Evolutionary conservation across 1,140 invertebrate genomes (phyloP), one percentile per base, ranked within the genome.

Genomic region (Paralvinella palmiformis): DNA sequence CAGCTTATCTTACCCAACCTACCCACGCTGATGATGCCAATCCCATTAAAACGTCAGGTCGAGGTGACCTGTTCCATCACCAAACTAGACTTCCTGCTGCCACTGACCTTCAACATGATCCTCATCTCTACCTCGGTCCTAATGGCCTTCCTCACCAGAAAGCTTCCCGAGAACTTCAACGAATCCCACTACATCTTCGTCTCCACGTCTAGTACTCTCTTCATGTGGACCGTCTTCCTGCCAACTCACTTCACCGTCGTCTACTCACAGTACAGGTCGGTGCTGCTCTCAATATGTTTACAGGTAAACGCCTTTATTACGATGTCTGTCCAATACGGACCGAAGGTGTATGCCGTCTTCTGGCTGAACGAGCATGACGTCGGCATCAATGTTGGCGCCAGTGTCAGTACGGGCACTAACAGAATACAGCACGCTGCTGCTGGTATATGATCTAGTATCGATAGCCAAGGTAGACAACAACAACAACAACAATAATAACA

Each of bases 101-200:
- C 48, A 5, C 48, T 52, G 7, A 20, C 48, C 48, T 52, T 20
- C 48, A 52, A 52, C 48, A 20, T 20, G 5, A 20, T 20, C 48
- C n/a, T 52, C 7, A 6, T 52, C 5, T 20, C 27, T 20, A 5
- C 5, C 7, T 10, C 5, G n/a, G 48, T 24, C 48, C n/a, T n/a
- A 52, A 52, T 52, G 5, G 92, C 91, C 3, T 87, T 94, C 0
- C 84, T 92, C 41, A 73, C 73, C 13, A 60, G 73, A 33, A 68
- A 68, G 58, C 67, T 75, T 32, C 71, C 74, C 4, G 67, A 74
- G 62, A 74, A 75, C 62, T 75, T 71, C 63, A 73, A 74, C 63
- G 72, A 75, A 61, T 73, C 72, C 1, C 69, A 72, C 29, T 75
- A 70, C 63, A 74, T 74, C 31, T 67, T 68, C 29, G 68, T 73